Percentiles rank a stretch among this genome's conserved stretches.
These are phyloP conservation scores for Drosophila peninsularis DNA, from an alignment of 2,888 invertebrate genomes.

Conservation along the genomic window DNA sequence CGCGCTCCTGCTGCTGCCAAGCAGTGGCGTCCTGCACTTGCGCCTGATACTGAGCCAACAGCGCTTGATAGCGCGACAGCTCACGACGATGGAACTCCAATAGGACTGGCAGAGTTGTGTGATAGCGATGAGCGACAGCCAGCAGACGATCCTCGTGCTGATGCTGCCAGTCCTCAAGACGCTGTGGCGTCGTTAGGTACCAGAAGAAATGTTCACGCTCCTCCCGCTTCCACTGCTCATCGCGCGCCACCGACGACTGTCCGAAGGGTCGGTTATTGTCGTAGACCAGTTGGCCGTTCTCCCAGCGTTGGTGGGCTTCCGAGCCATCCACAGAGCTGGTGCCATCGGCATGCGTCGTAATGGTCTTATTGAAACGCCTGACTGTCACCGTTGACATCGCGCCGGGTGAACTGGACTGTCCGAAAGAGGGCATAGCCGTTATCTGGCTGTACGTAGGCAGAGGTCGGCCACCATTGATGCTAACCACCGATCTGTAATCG, in stretches of 20 bases:
- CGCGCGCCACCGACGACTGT: conserved; percentile 67
- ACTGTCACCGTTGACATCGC: conserved; percentile 72
- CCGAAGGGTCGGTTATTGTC: conserved; percentile 81
- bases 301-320: conserved; percentile 80
- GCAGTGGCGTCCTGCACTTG: conserved; percentile 66
- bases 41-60: conserved; percentile 76
- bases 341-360: conserved; percentile 77
- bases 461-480: conserved; percentile 48
- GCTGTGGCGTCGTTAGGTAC: conserved; percentile 74
- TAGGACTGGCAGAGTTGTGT: conserved; percentile 73
- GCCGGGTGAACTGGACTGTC: conserved; percentile 44
- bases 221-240: conserved; percentile 83
- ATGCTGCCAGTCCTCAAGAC: conserved; percentile 80
- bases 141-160: conserved; percentile 82
- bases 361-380: conserved; percentile 76
- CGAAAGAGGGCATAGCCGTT: conserved; percentile 32
- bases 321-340: conserved; percentile 76
- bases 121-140: conserved; percentile 75
- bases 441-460: conserved; percentile 26
- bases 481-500: conserved; percentile 80
- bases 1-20: conserved; percentile 81
- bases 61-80: conserved; percentile 72
- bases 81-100: conserved; percentile 82
- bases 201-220: conserved; percentile 83
- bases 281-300: conserved; percentile 80